Evolutionary conservation across 1,140 invertebrate genomes (phyloP), one percentile per base, ranked within the genome.

Genomic region (Dermatophagoides farinae): DNA sequence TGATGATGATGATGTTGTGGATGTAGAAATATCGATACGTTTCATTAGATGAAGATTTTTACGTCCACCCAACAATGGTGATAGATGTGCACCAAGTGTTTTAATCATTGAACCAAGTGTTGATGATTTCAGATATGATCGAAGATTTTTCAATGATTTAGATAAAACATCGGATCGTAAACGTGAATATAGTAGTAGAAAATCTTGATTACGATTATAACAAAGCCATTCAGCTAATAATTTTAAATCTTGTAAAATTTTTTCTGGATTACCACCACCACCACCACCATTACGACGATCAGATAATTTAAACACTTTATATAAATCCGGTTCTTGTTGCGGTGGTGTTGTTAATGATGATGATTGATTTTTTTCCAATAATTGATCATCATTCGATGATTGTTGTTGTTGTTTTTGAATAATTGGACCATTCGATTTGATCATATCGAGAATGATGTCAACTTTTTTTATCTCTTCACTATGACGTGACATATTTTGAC

Each of bases 401-500:
- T 39, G 14, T 54, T 53, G 43, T 9, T 55, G 14, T 55, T 16
- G 20, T 18, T 49, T 23, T 14, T 46, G 22, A 14, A 11, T 61
- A 61, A 43, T 40, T 43, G 12, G 22, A 20, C 16, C 18, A 43
- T n/a, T 54, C 10, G 61, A 50, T 39, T 63, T 51, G 58, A 64
- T 23, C 51, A 91, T 75, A 73, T 92, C 87, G 65, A 92, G 71
- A 23, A 96, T 75, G 11, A 37, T 60, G 52, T 83, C 78, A 8
- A 89, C 83, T 0, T 89, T 82, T 37, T 87, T 80, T 38, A 93
- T 74, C 6, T 88, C 85, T 66, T 85, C 82, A 66, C 88, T 89
- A 73, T 93, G 83, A 61, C 86, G 81, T 57, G 80, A 80, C 14
- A 97, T 72, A 52, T 90, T 75, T 66, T 86, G 84, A 67, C 86